Percentiles rank a stretch among this genome's conserved stretches.
Evolutionary conservation across 64 coral and sea anemone genomes (phyloP).

Genomic region (Pocillopora verrucosa): DNA sequence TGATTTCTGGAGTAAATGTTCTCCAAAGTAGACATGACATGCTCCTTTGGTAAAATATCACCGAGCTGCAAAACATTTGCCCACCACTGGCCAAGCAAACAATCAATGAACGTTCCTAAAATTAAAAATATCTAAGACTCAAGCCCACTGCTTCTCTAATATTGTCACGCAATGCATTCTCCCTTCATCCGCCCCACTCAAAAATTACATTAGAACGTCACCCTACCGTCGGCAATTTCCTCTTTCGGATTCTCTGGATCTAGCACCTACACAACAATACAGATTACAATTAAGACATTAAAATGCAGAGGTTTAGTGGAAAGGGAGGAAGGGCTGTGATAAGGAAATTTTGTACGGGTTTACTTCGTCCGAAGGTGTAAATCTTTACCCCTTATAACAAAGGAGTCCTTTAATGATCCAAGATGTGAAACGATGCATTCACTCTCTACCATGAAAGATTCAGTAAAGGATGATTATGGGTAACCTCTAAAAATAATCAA

Average conservation of each 20-base stretch:
- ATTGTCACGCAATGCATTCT: not conserved
- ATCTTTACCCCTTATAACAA: too few species aligned
- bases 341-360: too few species aligned
- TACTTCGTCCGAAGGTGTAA: too few species aligned
- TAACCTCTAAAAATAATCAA: too few species aligned
- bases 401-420: too few species aligned
- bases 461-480: too few species aligned
- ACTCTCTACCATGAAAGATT: too few species aligned
- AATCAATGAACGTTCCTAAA: conserved; percentile 82
- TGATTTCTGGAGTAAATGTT: conserved; percentile 71
- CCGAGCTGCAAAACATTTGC: conserved; percentile 71
- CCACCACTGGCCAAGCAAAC: conserved; percentile 94
- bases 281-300: not conserved
- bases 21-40: conserved; percentile 55
- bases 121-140: not conserved
- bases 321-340: too few species aligned
- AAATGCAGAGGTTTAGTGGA: too few species aligned
- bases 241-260: conserved; percentile 34
- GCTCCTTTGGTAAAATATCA: conserved; percentile 62
- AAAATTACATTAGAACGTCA: not conserved
- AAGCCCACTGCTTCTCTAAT: not conserved
- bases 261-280: conserved; percentile 25
- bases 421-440: too few species aligned
- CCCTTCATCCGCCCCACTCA: too few species aligned
- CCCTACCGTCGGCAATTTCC: conserved; percentile 62